These are phyloP conservation scores for Epistrophe grossulariae DNA, from an alignment of 2,888 invertebrate genomes.

Conservation along the genomic window DNA sequence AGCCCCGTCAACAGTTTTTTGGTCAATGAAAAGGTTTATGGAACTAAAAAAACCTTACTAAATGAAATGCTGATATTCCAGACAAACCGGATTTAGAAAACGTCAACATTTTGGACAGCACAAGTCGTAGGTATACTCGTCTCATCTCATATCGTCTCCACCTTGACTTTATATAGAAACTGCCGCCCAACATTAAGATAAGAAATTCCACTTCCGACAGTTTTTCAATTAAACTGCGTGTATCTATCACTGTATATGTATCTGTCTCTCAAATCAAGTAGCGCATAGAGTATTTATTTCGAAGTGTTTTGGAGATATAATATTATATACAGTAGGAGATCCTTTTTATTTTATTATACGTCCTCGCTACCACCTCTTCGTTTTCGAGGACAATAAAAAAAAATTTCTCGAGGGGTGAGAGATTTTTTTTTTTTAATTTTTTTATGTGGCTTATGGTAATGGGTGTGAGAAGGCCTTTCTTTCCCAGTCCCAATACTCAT, in stretches of 20 bases:
- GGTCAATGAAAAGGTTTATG: slow-evolving; percentile 1
- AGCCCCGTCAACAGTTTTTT: slow-evolving; percentile 8
- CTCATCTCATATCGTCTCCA: slow-evolving; percentile 35
- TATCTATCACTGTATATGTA: slow-evolving; percentile 13
- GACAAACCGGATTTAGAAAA: slow-evolving; percentile 73
- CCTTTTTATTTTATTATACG: slow-evolving; percentile 47
- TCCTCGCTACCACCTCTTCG: slow-evolving; percentile 12
- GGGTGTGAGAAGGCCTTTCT: slow-evolving; percentile 51
- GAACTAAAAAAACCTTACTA: slow-evolving; percentile 45
- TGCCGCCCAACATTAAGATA: slow-evolving; percentile 74
- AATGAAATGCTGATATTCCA: slow-evolving; percentile 45
- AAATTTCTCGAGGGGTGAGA: slow-evolving; percentile 55
- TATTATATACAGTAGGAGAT: slow-evolving; percentile 34
- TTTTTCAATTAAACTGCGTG: slow-evolving; percentile 75
- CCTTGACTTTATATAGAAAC: slow-evolving; percentile 49
- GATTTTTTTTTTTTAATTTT: slow-evolving; percentile 26
- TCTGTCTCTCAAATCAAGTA: slow-evolving; percentile 36
- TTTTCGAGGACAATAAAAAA: slow-evolving; percentile 67
- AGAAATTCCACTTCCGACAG: slow-evolving; percentile 76
- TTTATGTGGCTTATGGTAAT: slow-evolving; percentile 68
- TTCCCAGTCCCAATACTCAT: slow-evolving; percentile 25
- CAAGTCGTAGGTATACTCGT: slow-evolving; percentile 30
- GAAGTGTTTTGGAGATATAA: slow-evolving; percentile 42
- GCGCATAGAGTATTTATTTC: slow-evolving; percentile 59
- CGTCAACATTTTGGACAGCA: slow-evolving; percentile 74